Percentiles rank a stretch among this genome's conserved stretches.
Evolutionary conservation across 2,797 vertebrate genomes (phyloP).

Genomic region (Intellagama lesueurii): DNA sequence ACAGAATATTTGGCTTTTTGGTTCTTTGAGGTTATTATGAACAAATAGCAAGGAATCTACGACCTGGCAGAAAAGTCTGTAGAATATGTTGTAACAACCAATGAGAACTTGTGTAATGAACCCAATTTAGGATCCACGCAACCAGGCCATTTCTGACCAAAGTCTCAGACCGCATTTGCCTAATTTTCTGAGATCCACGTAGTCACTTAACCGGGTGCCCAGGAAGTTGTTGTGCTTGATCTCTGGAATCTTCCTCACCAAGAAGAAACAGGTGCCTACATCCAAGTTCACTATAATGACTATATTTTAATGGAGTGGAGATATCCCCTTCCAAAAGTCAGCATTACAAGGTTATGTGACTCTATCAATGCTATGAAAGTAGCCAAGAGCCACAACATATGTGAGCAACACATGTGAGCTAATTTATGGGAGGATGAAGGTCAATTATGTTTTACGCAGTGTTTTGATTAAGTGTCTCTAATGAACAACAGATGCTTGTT

Average conservation of each 20-base stretch:
- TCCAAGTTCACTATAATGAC: neutral
- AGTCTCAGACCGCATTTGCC: neutral
- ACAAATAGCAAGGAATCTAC: neutral
- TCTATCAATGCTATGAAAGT: neutral
- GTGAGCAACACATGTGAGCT: neutral
- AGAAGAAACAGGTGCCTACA: neutral
- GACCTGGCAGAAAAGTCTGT: neutral
- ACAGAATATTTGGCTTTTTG: neutral
- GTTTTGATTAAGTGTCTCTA: neutral
- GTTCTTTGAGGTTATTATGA: conserved; percentile 6
- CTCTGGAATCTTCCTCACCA: neutral
- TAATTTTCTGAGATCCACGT: neutral
- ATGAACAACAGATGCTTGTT: neutral
- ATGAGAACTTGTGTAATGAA: neutral
- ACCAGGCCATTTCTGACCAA: neutral
- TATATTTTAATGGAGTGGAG: neutral
- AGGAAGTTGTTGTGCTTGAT: neutral
- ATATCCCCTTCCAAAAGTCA: neutral
- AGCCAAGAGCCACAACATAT: neutral
- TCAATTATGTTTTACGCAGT: neutral
- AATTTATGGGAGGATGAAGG: neutral
- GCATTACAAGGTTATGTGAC: neutral
- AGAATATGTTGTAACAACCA: neutral
- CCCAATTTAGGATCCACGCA: neutral
- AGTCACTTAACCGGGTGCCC: neutral